phyloP scores from a whole-genome alignment of 2,113 vertebrate species.

The Puma concolor region DNA sequence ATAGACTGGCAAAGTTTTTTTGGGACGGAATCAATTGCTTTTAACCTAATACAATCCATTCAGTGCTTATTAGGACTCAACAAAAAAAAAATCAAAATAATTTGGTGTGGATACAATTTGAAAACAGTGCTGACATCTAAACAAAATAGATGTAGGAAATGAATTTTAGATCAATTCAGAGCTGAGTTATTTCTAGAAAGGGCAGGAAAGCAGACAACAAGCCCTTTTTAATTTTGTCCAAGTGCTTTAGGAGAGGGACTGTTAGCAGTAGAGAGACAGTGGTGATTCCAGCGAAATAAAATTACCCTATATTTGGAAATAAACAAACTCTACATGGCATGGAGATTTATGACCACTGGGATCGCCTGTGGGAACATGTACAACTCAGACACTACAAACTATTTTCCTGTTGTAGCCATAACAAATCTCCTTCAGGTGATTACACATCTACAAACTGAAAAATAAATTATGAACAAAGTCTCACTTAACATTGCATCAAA shows the following conservation, averaged over 20 bases:
- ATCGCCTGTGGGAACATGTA: slow-evolving; percentile 7
- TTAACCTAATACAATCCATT: neutral
- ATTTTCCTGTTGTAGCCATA: neutral
- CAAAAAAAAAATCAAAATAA: neutral
- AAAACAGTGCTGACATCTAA: neutral
- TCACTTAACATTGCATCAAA: neutral
- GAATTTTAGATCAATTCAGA: neutral
- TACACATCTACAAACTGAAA: neutral
- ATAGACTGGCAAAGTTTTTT: neutral
- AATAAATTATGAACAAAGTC: neutral
- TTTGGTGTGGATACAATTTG: neutral
- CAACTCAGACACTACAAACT: neutral
- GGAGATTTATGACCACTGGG: neutral
- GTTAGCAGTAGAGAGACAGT: neutral
- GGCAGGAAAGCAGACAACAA: neutral
- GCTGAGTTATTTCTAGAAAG: neutral
- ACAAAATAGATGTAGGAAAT: neutral
- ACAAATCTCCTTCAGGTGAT: slow-evolving; percentile 11
- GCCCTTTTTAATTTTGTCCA: neutral
- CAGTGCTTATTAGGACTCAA: neutral
- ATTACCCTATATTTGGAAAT: neutral
- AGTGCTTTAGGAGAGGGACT: too few species aligned
- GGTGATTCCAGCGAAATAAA: neutral
- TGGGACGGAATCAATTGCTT: neutral
- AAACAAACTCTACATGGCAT: neutral